Conservation (phyloP, 2,888 invertebrate species). For the Orthonychiurus folsomi region DNA sequence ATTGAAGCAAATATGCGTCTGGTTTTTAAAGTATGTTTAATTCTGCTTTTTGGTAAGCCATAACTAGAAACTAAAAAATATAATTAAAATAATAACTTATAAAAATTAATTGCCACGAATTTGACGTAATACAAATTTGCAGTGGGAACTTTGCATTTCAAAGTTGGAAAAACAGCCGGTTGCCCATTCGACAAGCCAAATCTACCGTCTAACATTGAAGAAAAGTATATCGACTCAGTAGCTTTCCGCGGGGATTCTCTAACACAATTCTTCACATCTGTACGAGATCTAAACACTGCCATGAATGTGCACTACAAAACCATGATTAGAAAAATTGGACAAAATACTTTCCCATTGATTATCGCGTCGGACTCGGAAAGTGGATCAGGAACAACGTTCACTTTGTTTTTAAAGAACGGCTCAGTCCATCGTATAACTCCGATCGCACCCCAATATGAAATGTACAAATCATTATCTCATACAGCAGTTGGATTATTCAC, state of each 20-base stretch:
- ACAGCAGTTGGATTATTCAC: constrained; percentile 12
- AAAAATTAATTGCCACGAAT: background rate
- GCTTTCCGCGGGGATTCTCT: constrained; percentile 13
- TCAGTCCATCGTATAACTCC: constrained; percentile 4
- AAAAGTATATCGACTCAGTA: background rate
- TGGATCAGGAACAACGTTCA: constrained; percentile 11
- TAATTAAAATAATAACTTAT: background rate
- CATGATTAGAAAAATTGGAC: constrained; percentile 11
- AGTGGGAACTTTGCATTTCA: background rate
- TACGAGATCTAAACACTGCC: constrained; percentile 8
- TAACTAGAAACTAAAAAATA: background rate
- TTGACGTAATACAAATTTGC: background rate
- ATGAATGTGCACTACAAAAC: constrained; percentile 8
- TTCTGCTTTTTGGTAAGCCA: background rate
- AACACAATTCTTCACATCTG: constrained; percentile 6
- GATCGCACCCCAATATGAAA: constrained; percentile 8
- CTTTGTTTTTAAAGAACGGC: constrained; percentile 5
- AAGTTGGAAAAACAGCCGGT: background rate
- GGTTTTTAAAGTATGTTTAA: background rate
- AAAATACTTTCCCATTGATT: constrained; percentile 14
- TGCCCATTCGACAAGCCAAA: background rate
- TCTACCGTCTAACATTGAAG: background rate
- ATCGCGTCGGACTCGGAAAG: constrained; percentile 7
- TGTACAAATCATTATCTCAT: constrained; percentile 13
- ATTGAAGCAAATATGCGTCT: too few species aligned